These are phyloP conservation scores for Acrobasis consociella DNA, from an alignment of 2,888 invertebrate genomes.

Conservation along the genomic window DNA sequence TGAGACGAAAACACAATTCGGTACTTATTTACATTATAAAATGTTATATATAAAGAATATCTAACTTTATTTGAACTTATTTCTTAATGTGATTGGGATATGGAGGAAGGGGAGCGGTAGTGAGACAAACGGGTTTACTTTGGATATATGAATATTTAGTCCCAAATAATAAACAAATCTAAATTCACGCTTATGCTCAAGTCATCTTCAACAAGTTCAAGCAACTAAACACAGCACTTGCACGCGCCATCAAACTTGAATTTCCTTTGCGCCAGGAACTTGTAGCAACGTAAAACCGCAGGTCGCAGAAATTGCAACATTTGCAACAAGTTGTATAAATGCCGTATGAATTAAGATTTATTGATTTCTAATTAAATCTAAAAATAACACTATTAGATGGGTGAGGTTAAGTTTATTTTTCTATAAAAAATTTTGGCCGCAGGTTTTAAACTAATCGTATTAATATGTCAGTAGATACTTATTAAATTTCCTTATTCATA, in stretches of 20 bases:
- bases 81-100: no score
- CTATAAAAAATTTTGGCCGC: background rate
- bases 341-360: background rate
- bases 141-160: no score
- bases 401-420: background rate
- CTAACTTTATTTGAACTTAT: no score
- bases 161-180: background rate
- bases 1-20: no score
- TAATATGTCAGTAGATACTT: no score
- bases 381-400: background rate
- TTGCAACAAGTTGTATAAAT: background rate
- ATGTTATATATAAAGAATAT: no score
- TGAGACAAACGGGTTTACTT: no score
- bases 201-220: background rate
- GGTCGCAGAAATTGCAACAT: background rate
- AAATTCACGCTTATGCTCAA: background rate
- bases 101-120: no score
- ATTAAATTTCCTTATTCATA: no score
- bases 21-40: no score
- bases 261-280: background rate
- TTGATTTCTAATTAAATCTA: no score
- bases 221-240: background rate
- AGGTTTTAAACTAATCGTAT: background rate
- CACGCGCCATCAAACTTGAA: background rate
- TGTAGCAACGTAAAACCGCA: background rate